phyloP scores from a whole-genome alignment of 2,888 invertebrate species.

The Sminthurinus aureus region DNA sequence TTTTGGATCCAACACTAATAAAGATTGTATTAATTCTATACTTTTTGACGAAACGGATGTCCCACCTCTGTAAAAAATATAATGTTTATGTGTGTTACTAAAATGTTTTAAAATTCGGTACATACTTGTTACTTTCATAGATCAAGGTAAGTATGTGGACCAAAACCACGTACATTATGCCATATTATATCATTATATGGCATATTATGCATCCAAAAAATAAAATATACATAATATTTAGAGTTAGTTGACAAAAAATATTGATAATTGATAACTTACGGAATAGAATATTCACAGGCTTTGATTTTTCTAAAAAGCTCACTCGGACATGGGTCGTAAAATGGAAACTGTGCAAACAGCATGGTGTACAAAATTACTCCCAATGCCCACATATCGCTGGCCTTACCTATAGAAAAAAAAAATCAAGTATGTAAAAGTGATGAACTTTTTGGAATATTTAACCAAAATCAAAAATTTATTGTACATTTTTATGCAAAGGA shows the following conservation, averaged over 20 bases:
- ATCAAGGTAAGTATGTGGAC: too few species aligned
- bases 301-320: slow-evolving; percentile 79
- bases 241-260: too few species aligned
- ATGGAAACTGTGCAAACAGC: slow-evolving; percentile 82
- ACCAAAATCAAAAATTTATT: too few species aligned
- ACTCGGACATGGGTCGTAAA: slow-evolving; percentile 77
- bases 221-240: too few species aligned
- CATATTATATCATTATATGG: too few species aligned
- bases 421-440: not conserved
- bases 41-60: slow-evolving; percentile 72
- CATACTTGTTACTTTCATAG: too few species aligned
- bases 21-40: slow-evolving; percentile 71
- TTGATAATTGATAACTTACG: slow-evolving; percentile 60
- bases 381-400: slow-evolving; percentile 84
- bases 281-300: slow-evolving; percentile 76
- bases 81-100: not conserved
- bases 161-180: too few species aligned
- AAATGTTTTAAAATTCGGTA: not conserved
- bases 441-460: too few species aligned
- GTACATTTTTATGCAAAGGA: too few species aligned
- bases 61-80: not conserved
- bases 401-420: slow-evolving; percentile 68
- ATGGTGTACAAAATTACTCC: slow-evolving; percentile 81
- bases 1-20: slow-evolving; percentile 74
- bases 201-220: too few species aligned